phyloP scores from a whole-genome alignment of 2,113 vertebrate species.

The Pseudorectes ferrugineus region DNA sequence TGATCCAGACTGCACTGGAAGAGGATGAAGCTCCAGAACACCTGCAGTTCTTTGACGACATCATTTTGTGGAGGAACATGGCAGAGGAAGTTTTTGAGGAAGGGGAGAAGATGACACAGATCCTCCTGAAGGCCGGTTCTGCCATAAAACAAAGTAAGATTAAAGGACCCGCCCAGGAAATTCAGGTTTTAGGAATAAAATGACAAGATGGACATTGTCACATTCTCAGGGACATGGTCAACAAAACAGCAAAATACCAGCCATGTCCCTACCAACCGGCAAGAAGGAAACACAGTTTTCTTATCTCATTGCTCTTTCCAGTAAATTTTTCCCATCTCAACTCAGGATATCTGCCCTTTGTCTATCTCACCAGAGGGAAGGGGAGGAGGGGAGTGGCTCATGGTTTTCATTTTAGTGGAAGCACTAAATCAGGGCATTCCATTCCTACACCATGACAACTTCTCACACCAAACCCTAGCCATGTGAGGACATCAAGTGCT shows the following conservation, averaged over 20 bases:
- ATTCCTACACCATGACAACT: not conserved
- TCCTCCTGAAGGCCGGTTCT: not conserved
- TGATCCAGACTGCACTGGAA: not conserved
- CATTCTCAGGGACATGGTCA: not conserved
- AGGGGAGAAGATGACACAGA: not conserved
- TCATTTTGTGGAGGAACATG: fast-evolving
- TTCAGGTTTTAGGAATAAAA: not conserved
- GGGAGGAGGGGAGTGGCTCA: fast-evolving
- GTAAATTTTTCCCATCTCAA: not conserved
- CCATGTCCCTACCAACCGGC: not conserved
- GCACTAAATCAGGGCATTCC: not conserved
- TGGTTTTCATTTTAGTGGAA: not conserved
- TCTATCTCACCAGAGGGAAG: not conserved
- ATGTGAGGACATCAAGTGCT: not conserved
- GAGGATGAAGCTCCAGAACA: not conserved
- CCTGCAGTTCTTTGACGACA: not conserved
- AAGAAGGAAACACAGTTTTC: not conserved
- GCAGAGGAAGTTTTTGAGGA: not conserved
- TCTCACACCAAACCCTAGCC: not conserved
- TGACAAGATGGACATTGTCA: not conserved
- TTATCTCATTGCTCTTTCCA: not conserved
- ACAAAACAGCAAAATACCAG: not conserved
- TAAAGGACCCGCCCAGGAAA: not conserved
- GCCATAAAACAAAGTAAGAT: not conserved
- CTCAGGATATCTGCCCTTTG: not conserved